phyloP scores from a whole-genome alignment of 2,888 invertebrate genomes.

The Norana najaformis region DNA sequence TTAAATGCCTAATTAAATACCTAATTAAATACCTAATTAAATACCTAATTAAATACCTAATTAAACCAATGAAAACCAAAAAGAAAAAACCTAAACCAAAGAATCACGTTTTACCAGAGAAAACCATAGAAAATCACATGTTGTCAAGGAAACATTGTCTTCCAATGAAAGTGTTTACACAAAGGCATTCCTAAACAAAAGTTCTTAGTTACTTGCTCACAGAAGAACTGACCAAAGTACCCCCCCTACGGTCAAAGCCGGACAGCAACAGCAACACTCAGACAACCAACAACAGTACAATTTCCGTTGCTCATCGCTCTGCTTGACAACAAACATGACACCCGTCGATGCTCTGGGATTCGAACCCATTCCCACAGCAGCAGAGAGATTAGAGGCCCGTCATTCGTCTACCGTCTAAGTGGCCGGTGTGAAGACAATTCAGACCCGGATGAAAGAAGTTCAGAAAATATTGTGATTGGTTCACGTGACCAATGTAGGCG shows the following conservation, averaged over 20 bases:
- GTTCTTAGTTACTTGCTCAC: too few relatives aligned
- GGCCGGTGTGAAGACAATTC: background rate
- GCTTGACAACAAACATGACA: background rate
- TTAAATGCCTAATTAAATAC: too few relatives aligned
- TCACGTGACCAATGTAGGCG: background rate
- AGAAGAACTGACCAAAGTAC: too few relatives aligned
- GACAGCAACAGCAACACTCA: background rate
- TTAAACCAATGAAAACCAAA: too few relatives aligned
- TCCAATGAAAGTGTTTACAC: too few relatives aligned
- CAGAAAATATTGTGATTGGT: background rate
- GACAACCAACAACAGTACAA: background rate
- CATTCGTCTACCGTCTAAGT: background rate
- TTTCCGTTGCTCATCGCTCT: background rate
- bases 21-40: too few relatives aligned
- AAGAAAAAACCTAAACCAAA: too few relatives aligned
- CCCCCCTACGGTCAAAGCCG: background rate
- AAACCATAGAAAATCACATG: too few relatives aligned
- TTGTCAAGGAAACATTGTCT: too few relatives aligned
- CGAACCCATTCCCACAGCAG: background rate
- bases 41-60: too few relatives aligned
- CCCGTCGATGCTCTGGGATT: background rate
- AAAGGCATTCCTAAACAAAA: too few relatives aligned
- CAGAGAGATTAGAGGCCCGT: background rate
- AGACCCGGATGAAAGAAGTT: background rate
- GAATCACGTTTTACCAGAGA: too few relatives aligned